Evolutionary conservation across 2,888 invertebrate genomes (phyloP), one percentile per base, ranked within the genome.

Genomic region (Seladonia tumulorum): DNA sequence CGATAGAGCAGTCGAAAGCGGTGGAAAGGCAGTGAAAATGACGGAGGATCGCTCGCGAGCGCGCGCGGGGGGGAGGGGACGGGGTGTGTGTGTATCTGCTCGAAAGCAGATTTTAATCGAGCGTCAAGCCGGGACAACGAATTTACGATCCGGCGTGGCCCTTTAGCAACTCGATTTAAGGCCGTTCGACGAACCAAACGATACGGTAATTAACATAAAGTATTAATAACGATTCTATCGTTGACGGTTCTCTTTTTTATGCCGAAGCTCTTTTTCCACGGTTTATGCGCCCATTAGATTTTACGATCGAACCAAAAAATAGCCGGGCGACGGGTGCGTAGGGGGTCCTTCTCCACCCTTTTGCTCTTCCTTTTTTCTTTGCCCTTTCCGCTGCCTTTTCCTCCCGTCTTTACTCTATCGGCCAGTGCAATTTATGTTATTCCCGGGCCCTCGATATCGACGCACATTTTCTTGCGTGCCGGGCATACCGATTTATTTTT

Each of bases 171-270:
- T 89, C 93, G 91, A 93, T 94, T 94, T 93, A 94, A 93, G 91
- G 89, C 92, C 93, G 92, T 93, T 92, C 92, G 92, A 91, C 91
- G 90, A 90, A 92, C 92, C 88, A 91, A 93, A 93, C 92, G 92
- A 90, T 92, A 91, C 89, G 93, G 92, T 93, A 94, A 94, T 95
- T 94, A 95, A 93, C 94, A 94, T 95, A 94, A 95, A 95, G 94
- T 94, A 93, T 94, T 94, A 94, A 94, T 94, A 95, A 94, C 92
- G 91, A 91, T 87, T 91, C 92, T 92, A 88, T 91, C 92, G 91
- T 90, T 89, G 91, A 91, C 91, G 93, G 84, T 89, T 87, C 90
- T 90, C 87, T 92, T 93, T 93, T 93, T 92, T 91, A 92, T 93
- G 91, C 89, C 92, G 90, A 91, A 93, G 83, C 91, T 92, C 91